Base-by-base conservation (phyloP, 2,113 vertebrate species). In the Ceratotherium simum region DNA sequence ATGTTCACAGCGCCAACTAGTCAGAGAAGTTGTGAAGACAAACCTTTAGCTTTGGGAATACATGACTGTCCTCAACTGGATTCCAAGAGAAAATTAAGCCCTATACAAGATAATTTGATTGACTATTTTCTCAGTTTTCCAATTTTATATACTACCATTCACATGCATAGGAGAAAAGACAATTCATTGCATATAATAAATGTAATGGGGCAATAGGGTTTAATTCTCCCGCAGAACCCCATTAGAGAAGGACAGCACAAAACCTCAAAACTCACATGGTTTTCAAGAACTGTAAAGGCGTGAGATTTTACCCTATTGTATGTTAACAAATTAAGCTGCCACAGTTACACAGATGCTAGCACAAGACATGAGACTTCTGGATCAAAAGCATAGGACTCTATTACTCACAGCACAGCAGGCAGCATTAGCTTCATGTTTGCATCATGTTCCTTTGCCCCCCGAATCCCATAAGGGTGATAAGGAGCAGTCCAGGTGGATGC, bases 31-130 rank as follows among this genome's bases (percentile, higher is more conserved):
- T n/a, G 8, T 13, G 6, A 91, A 73, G 18, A 27, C 60, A 82
- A 97, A 93, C 51, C 65, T 51, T 96, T 56, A 56, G 9, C 46
- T 72, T 94, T 90, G n/a, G 67, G 8, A 67, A 92, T 60, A 67
- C 6, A 16, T 42, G 58, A 54, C 27, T 36, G 48, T 56, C 46
- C 33, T 54, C 27, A 85, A 27, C 31, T 72, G 31, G 8, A 90
- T 62, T 81, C 23, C 27, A 83, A 6, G 6, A 89, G n/a, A 92
- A 93, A 91, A 93, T 73, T 94, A 91, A 92, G 11, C 14, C 25
- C 21, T 54, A 29, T 3, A 39, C 33, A 33, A 46, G 33, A 42
- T 54, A 14, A 91, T 42, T 36, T 72, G 2, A 90, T 88, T 73
- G 54, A 31, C 7, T 90, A 31, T 76, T 87, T 51, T 73, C 65